A percentile compares a stretch with the other conserved stretches of the same genome.
phyloP scores from a whole-genome alignment of 2,113 vertebrate genomes.

The Siniperca chuatsi region DNA sequence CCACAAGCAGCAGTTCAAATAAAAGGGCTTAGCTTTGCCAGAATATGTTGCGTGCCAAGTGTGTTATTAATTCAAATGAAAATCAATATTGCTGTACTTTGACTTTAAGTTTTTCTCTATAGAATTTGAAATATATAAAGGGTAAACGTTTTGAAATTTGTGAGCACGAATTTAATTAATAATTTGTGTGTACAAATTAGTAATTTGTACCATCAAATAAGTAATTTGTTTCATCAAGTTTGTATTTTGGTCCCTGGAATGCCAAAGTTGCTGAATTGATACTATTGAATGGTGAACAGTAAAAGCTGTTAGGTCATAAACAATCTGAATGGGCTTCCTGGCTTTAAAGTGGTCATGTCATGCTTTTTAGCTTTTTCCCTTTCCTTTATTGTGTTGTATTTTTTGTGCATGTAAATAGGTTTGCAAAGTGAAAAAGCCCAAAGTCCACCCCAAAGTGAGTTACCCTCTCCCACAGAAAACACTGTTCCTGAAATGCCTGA shows the following conservation, averaged over 20 bases:
- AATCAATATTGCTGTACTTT: neutral
- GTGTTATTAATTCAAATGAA: neutral
- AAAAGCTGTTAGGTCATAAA: neutral
- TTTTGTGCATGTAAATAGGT: too few relatives aligned
- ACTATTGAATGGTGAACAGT: neutral
- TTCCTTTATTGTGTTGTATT: too few relatives aligned
- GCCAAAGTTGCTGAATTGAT: neutral
- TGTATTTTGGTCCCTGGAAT: neutral
- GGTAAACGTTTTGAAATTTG: neutral
- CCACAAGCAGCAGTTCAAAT: neutral
- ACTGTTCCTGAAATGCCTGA: too few relatives aligned
- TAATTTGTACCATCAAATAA: neutral
- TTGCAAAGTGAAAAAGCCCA: too few relatives aligned
- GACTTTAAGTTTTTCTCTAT: neutral
- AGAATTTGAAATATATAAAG: neutral
- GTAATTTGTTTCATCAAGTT: neutral
- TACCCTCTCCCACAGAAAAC: too few relatives aligned
- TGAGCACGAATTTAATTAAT: neutral
- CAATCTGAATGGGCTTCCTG: neutral
- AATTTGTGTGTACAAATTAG: neutral
- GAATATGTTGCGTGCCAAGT: neutral
- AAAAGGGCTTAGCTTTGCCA: neutral
- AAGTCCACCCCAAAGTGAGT: too few relatives aligned
- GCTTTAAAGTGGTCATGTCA: neutral
- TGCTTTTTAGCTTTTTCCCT: too few relatives aligned